Percentiles rank a stretch among this genome's conserved stretches.
Conservation (phyloP, 2,113 vertebrate genomes). For the Leucoraja erinaceus region DNA sequence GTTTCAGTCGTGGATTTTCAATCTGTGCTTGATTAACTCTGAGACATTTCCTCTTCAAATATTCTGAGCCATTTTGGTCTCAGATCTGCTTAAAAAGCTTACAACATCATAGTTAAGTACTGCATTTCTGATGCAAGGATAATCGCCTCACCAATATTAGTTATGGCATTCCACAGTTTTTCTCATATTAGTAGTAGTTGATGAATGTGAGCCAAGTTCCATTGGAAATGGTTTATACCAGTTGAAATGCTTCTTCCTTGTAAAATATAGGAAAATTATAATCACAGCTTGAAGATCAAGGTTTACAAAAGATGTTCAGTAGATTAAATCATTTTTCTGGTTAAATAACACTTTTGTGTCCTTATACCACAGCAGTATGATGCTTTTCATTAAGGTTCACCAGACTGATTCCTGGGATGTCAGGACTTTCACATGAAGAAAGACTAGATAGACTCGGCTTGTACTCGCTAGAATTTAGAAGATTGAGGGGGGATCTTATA, state of each 20-base stretch:
- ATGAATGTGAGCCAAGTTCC: neutral
- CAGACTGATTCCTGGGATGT: no score
- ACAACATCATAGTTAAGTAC: neutral
- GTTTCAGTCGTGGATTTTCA: neutral
- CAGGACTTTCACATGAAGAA: no score
- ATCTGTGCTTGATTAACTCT: neutral
- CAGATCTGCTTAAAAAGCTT: neutral
- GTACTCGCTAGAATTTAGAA: no score
- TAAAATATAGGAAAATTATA: neutral
- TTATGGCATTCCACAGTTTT: neutral
- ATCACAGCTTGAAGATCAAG: neutral
- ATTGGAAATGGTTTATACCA: neutral
- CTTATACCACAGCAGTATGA: no score
- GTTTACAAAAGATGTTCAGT: neutral
- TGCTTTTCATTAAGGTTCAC: no score
- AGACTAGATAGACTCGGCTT: no score
- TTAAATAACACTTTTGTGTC: neutral
- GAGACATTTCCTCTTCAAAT: neutral
- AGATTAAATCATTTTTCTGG: neutral
- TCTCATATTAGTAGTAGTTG: neutral
- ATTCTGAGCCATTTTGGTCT: neutral
- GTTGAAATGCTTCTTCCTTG: neutral
- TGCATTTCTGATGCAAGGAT: neutral
- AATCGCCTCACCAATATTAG: neutral
- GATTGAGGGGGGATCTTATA: no score